Conservation (phyloP, 2,888 invertebrate genomes). For the Pristionchus maxplancki region DNA sequence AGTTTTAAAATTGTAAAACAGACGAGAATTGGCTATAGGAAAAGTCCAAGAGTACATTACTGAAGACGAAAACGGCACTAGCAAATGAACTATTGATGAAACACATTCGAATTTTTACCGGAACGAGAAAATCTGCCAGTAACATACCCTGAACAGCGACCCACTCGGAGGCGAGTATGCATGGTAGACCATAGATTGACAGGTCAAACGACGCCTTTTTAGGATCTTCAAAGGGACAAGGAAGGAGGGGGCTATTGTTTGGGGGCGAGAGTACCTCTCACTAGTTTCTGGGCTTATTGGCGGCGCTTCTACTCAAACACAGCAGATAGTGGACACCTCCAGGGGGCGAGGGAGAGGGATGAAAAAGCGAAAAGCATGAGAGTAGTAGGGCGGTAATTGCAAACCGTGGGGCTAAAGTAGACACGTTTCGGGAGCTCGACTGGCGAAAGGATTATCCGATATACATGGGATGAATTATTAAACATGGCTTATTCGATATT, state of each 20-base stretch:
- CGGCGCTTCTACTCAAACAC: not conserved
- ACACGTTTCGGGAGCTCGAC: no score
- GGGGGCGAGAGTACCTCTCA: not conserved
- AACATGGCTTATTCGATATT: no score
- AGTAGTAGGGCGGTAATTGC: no score
- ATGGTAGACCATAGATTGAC: constrained; percentile 26
- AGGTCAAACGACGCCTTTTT: not conserved
- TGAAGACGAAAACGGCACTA: no score
- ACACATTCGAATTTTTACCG: no score
- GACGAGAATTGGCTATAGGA: no score
- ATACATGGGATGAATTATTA: no score
- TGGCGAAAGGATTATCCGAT: not conserved
- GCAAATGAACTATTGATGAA: no score
- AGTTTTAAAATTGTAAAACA: no score
- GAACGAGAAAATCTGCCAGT: no score
- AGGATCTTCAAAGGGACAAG: not conserved
- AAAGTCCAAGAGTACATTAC: no score
- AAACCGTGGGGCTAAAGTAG: not conserved
- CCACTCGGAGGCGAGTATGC: not conserved
- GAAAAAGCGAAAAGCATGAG: not conserved
- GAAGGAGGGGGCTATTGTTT: constrained; percentile 21
- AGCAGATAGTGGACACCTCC: not conserved
- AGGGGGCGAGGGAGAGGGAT: not conserved
- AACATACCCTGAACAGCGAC: not conserved
- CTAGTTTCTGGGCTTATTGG: constrained; percentile 33